Evolutionary conservation across 2,888 invertebrate species (phyloP), one percentile per base, ranked within the genome.

Genomic region (Germaria angustata): DNA sequence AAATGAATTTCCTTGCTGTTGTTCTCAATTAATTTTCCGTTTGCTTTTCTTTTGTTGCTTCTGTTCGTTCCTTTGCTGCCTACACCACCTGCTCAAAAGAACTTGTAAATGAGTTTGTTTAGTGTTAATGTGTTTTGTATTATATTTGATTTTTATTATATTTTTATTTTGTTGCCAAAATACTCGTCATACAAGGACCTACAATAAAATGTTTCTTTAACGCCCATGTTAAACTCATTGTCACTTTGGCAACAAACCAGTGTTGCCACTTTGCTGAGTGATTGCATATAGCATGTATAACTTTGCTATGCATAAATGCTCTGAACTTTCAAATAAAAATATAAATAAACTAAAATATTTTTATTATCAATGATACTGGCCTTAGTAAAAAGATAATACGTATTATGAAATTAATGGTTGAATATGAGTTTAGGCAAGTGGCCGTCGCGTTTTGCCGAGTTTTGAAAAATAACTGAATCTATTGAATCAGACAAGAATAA

Each of bases 171-270:
- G 46, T 73, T 69, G 75, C 24, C 69, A 55, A 80, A 73, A 68
- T 55, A 28, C 53, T 55, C 20, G 28, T 61, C 17, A 59, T 36
- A 66, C 7, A 65, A 57, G 44, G 28, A 32, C 28, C 51, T 36
- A 46, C 15, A 71, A 36, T 53, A 49, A 49, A 36, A 68, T 41
- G 9, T 34, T 57, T 39, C 57, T 73, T 78, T 57, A 75, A 82
- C 73, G 78, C 78, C 81, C 78, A 78, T 82, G 69, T 75, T 78
- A 75, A 69, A 34, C 55, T 65, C 57, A 34, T 75, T 59, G 61
- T 78, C 44, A 78, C 81, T 78, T 73, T 75, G 69, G 69, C 73
- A 78, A 75, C 61, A 34, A 71, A 28, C 22, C 8, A 39, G 39
- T 24, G 59, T 15, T 59, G 39, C 59, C 39, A 59, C 51, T n/a